Base-by-base conservation (phyloP, 2,113 vertebrate genomes). In the Nymphicus hollandicus region DNA sequence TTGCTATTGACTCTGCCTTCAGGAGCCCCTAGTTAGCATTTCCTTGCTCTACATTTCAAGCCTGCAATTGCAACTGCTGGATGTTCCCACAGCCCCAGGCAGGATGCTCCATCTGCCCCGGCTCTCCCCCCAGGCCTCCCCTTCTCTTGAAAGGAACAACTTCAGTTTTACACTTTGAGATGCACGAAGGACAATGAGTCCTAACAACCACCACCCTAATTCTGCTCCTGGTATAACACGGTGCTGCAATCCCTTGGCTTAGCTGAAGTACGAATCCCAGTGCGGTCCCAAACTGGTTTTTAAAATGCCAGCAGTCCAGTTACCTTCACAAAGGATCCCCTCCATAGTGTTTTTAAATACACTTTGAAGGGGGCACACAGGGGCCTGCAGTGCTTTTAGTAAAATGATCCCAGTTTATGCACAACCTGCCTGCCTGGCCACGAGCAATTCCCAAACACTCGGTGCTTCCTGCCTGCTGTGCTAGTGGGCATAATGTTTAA, bases 51-150 rank as follows among this genome's bases (percentile, higher is more conserved):
- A n/a, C 14, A 5, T 44, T 43, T 81, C n/a, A 65, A 35, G 50
- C 37, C 24, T 1, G 4, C 25, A 10, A 16, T 7, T 39, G 33
- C 0, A 13, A 41, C 20, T 4, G 19, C 23, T 0, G 4, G 56
- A 58, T n/a, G 14, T 19, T 28, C 53, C 50, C 39, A 19, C 28
- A 29, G 49, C 4, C 20, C 39, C 39, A 19, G 29, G 50, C 33
- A 46, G 56, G 64, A 58, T 9, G 33, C 43, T 70, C 33, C 64
- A n/a, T 11, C 52, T 4, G 6, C 7, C 39, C 61, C 1, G 9
- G 31, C 29, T 19, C 7, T 12, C 44, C 23, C 29, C 53, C 31
- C 43, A n/a, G 27, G 13, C 15, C 33, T 39, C 37, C 47, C 29
- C 39, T 61, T 86, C 61, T 72, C 66, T 49, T 13, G 18, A n/a